A percentile compares a stretch with the other conserved stretches of the same genome.
These are phyloP conservation scores for Apotomis capreana DNA, from an alignment of 2,888 invertebrate species.

Conservation along the genomic window DNA sequence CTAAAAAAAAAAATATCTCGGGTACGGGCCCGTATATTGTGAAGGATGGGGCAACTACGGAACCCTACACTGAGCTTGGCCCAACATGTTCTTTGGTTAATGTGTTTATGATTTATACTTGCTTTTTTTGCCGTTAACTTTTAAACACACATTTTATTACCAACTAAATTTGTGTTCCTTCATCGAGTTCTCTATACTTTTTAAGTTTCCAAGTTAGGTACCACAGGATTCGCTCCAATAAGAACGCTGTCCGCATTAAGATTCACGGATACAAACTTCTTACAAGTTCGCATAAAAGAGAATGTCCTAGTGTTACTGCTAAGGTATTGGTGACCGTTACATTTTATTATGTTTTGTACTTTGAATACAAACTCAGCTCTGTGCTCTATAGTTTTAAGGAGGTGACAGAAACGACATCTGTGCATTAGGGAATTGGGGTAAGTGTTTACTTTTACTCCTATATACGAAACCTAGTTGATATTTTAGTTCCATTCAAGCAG, in stretches of 20 bases:
- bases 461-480: background rate
- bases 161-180: too few species aligned
- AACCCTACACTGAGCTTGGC: too few species aligned
- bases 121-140: too few species aligned
- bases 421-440: constrained; percentile 10
- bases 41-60: too few species aligned
- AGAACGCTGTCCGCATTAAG: background rate
- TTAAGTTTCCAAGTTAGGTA: too few species aligned
- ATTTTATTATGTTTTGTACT: constrained; percentile 22
- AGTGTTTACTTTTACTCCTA: background rate
- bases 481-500: too few species aligned
- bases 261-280: background rate
- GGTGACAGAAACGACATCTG: constrained; percentile 8
- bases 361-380: constrained; percentile 21
- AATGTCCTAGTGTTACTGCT: constrained; percentile 10
- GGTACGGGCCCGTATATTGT: too few species aligned
- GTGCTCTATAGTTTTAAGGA: background rate
- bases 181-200: too few species aligned
- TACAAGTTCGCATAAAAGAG: constrained; percentile 9
- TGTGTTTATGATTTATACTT: too few species aligned
- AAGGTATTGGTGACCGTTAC: constrained; percentile 20
- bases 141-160: too few species aligned
- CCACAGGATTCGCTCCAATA: background rate
- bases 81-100: too few species aligned
- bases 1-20: too few species aligned